Evolutionary conservation across 2,113 vertebrate species (phyloP).

Genomic region (Silurus asotus): DNA sequence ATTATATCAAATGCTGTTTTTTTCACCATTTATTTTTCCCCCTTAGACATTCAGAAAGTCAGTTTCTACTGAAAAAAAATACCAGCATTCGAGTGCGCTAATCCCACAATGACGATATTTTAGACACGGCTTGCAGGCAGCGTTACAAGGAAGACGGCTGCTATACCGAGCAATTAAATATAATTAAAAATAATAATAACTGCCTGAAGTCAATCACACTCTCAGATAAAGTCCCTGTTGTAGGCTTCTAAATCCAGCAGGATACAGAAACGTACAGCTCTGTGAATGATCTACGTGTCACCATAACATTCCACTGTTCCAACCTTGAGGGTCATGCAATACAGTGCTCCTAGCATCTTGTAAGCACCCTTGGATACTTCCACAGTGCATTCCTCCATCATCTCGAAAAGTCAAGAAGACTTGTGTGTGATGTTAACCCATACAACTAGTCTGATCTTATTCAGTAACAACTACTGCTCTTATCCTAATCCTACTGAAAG

Average conservation of each 20-base stretch:
- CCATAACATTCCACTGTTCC: not conserved
- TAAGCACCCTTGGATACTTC: no score
- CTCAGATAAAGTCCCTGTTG: no score
- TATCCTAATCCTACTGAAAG: constrained; percentile 40
- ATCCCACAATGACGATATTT: not conserved
- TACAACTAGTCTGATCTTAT: constrained; percentile 21
- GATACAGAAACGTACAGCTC: no score
- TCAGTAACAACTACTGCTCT: constrained; percentile 2
- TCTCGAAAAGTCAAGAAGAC: not conserved
- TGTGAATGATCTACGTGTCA: not conserved
- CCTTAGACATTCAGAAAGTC: no score
- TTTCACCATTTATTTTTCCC: no score
- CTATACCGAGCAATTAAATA: not conserved
- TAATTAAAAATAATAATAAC: not conserved
- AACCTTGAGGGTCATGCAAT: not conserved
- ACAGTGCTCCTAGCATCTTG: not conserved
- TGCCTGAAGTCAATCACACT: not conserved
- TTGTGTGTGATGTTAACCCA: not conserved
- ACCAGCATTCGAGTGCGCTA: not conserved
- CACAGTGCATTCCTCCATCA: not conserved
- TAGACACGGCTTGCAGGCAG: not conserved
- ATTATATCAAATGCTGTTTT: not conserved
- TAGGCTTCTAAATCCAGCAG: no score
- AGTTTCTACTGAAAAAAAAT: no score
- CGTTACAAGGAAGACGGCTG: not conserved